phyloP scores from a whole-genome alignment of 2,888 invertebrate genomes.

The Hololepta plana region DNA sequence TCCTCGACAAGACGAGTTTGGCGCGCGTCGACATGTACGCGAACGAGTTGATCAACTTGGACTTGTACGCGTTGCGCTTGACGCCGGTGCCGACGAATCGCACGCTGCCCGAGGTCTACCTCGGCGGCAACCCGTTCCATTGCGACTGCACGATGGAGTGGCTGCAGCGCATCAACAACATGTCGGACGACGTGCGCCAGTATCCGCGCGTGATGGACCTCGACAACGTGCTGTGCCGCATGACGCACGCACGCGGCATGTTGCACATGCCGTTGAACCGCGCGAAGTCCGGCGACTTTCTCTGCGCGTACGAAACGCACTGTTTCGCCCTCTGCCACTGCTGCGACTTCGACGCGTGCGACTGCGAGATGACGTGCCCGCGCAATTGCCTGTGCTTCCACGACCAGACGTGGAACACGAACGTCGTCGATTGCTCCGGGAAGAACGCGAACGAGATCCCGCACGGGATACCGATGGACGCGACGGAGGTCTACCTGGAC shows the following conservation, averaged over 20 bases:
- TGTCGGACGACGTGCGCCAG: conserved; percentile 59
- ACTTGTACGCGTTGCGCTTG: conserved; percentile 61
- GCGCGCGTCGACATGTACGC: conserved; percentile 82
- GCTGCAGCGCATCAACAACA: conserved; percentile 77
- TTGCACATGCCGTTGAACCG: conserved; percentile 60
- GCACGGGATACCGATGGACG: conserved; percentile 80
- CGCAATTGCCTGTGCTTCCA: conserved; percentile 87
- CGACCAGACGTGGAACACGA: conserved; percentile 84
- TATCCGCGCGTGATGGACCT: conserved; percentile 80
- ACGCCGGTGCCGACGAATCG: conserved; percentile 55
- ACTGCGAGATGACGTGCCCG: conserved; percentile 94
- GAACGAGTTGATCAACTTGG: conserved; percentile 67
- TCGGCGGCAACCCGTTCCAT: conserved; percentile 84
- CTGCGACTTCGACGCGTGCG: conserved; percentile 91
- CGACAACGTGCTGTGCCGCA: conserved; percentile 73
- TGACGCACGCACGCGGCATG: conserved; percentile 67
- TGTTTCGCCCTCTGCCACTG: conserved; percentile 91
- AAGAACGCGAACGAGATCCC: conserved; percentile 64
- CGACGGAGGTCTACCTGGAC: conserved; percentile 82
- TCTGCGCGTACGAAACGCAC: conserved; percentile 82
- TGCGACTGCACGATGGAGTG: conserved; percentile 95
- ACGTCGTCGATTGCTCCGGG: conserved; percentile 79
- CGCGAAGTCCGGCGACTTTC: conserved; percentile 66
- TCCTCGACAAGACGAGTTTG: conserved; percentile 66
- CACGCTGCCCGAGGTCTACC: conserved; percentile 70